Evolutionary conservation across 2,888 invertebrate genomes (phyloP).

Genomic region (Zele albiditarsus): DNA sequence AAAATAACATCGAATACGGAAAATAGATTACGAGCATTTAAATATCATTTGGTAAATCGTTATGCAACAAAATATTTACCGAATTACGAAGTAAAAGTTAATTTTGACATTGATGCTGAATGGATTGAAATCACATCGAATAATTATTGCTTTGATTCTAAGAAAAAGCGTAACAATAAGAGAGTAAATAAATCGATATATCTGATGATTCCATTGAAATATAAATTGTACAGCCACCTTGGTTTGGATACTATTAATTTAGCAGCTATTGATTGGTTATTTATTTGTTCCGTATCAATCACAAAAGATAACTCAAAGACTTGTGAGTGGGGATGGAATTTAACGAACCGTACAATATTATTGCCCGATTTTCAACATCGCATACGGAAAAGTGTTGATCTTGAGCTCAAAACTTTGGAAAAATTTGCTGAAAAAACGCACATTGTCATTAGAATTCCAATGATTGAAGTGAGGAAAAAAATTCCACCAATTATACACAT

Average conservation of each 20-base stretch:
- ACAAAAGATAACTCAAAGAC: constrained; percentile 75
- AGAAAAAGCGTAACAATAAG: constrained; percentile 75
- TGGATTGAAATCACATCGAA: constrained; percentile 74
- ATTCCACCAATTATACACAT: constrained; percentile 66
- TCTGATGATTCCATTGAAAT: constrained; percentile 79
- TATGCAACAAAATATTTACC: constrained; percentile 69
- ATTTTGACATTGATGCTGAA: constrained; percentile 71
- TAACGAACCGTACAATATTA: constrained; percentile 76
- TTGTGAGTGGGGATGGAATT: constrained; percentile 77
- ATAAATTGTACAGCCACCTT: constrained; percentile 75
- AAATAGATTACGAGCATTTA: constrained; percentile 72
- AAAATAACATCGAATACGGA: constrained; percentile 68
- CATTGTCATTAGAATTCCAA: constrained; percentile 80
- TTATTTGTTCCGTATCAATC: constrained; percentile 80
- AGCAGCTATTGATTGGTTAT: constrained; percentile 84
- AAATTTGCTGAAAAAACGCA: constrained; percentile 78
- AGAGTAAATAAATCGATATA: constrained; percentile 74
- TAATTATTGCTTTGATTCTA: constrained; percentile 73
- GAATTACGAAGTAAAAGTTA: constrained; percentile 64
- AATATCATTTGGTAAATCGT: constrained; percentile 71
- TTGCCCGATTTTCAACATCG: constrained; percentile 73
- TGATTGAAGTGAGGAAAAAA: constrained; percentile 72
- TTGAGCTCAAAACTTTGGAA: constrained; percentile 79
- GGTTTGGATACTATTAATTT: constrained; percentile 82
- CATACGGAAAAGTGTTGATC: constrained; percentile 73